Percentiles rank a stretch among this genome's conserved stretches.
Evolutionary conservation across 2,888 invertebrate genomes (phyloP).

Genomic region (Calliopum simillimum): DNA sequence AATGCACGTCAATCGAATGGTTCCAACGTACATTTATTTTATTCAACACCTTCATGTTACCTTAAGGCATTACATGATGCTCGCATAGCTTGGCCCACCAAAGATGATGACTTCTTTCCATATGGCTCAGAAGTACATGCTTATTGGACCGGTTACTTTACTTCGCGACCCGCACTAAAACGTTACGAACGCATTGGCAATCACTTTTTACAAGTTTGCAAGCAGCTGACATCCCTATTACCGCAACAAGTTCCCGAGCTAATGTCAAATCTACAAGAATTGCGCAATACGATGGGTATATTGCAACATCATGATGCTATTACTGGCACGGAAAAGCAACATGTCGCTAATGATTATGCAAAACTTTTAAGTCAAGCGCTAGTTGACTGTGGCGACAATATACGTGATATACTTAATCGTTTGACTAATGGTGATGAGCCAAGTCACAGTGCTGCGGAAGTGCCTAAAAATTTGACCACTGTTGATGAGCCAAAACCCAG

Average conservation of each 20-base stretch:
- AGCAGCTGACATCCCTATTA: conserved; percentile 77
- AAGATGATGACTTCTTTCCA: conserved; percentile 91
- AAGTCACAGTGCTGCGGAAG: conserved; percentile 50
- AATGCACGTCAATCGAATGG: conserved; percentile 68
- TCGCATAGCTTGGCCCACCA: conserved; percentile 76
- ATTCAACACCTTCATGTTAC: conserved; percentile 90
- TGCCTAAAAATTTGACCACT: conserved; percentile 25
- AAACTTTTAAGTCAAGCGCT: conserved; percentile 78
- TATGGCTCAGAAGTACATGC: conserved; percentile 87
- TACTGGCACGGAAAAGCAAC: conserved; percentile 87
- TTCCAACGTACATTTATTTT: conserved; percentile 80
- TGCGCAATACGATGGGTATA: conserved; percentile 73
- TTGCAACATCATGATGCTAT: conserved; percentile 93
- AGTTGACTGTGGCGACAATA: conserved; percentile 69
- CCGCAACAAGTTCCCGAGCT: conserved; percentile 64
- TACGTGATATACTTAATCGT: conserved; percentile 52
- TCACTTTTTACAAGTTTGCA: conserved; percentile 79
- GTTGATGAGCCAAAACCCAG: no score
- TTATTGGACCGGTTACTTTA: conserved; percentile 95
- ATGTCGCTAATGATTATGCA: conserved; percentile 90
- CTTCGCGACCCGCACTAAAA: conserved; percentile 84
- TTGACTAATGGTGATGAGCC: conserved; percentile 52
- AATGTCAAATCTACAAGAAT: conserved; percentile 54
- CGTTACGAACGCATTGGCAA: conserved; percentile 82
- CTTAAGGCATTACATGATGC: conserved; percentile 80